Evolutionary conservation across 2,113 vertebrate genomes (phyloP), one percentile per base, ranked within the genome.

Genomic region (Chloebia gouldiae): DNA sequence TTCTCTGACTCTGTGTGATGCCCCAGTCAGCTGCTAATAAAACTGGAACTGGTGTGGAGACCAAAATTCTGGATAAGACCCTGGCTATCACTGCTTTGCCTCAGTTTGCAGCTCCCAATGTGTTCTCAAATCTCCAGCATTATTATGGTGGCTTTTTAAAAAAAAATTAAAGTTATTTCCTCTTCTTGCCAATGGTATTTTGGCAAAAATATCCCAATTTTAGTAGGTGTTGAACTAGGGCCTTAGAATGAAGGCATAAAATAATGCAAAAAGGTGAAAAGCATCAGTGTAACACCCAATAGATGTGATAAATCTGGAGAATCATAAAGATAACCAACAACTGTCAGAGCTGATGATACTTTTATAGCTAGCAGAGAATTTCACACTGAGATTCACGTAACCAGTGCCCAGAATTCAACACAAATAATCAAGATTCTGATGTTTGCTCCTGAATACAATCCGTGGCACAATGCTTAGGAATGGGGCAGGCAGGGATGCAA

Each of bases 401-500:
- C 40, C 86, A 44, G 20, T 23, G 65, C 76, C 72, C 76, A 78
- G 59, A 75, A 68, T n/a, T 44, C 35, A 22, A 33, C 15, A n/a
- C 7, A 22, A 47, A 73, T 75, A 47, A 93, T 51, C 71, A 66
- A 12, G 40, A 63, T 50, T 51, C 30, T 82, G 85, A 11, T 93
- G 75, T 37, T 66, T 87, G 80, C 59, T 90, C 66, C 70, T 35
- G 54, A 81, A 16, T 8, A 1, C 51, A 28, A 83, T 47, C 75
- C 76, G 6, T 19, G 45, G 44, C 53, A 73, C 54, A 13, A 8
- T 11, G 1, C 17, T 33, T 12, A 3, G 1, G 35, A 70, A 16
- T 2, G 60, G 91, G 82, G 90, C 71, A 78, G 80, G 54, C 54
- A 92, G 60, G 66, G 59, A 83, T 24, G 86, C 81, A 63, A 24